Conservation (phyloP, 2,797 vertebrate species). For the Sparidentex hasta region DNA sequence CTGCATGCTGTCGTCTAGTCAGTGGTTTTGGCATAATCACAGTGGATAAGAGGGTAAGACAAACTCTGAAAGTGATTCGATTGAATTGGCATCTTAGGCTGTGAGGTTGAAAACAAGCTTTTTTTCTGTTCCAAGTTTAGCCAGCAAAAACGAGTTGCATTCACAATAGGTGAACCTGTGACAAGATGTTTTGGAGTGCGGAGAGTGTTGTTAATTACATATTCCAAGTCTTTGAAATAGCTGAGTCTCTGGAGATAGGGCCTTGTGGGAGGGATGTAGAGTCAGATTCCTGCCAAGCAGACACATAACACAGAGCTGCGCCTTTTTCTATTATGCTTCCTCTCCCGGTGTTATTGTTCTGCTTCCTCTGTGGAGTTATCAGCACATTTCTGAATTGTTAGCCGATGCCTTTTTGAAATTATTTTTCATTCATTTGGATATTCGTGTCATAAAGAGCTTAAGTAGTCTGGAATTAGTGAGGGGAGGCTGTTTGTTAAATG, state of each 20-base stretch:
- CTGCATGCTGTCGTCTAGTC: not conserved
- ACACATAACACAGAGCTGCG: slow-evolving; percentile 38
- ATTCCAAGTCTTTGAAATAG: slow-evolving; percentile 56
- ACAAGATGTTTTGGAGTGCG: slow-evolving; percentile 21
- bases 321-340: slow-evolving; percentile 30
- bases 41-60: not conserved
- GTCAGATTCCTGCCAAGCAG: slow-evolving; percentile 48
- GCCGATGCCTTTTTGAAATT: slow-evolving; percentile 19
- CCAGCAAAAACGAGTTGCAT: slow-evolving; percentile 3
- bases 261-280: slow-evolving; percentile 20
- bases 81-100: slow-evolving; percentile 17
- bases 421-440: slow-evolving; percentile 57
- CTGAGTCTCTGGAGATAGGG: slow-evolving; percentile 31
- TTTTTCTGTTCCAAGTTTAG: slow-evolving; percentile 27
- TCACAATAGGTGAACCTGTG: slow-evolving; percentile 24
- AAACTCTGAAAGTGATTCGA: slow-evolving; percentile 11
- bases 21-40: not conserved
- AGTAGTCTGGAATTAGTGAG: slow-evolving; percentile 70
- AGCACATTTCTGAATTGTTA: slow-evolving; percentile 36
- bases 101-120: slow-evolving; percentile 25
- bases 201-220: slow-evolving; percentile 56
- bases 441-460: slow-evolving; percentile 77
- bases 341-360: slow-evolving; percentile 33
- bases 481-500: slow-evolving; percentile 76
- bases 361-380: slow-evolving; percentile 33